Evolutionary conservation across 2,797 vertebrate genomes (phyloP), one percentile per base, ranked within the genome.

Genomic region (Protonibea diacanthus): DNA sequence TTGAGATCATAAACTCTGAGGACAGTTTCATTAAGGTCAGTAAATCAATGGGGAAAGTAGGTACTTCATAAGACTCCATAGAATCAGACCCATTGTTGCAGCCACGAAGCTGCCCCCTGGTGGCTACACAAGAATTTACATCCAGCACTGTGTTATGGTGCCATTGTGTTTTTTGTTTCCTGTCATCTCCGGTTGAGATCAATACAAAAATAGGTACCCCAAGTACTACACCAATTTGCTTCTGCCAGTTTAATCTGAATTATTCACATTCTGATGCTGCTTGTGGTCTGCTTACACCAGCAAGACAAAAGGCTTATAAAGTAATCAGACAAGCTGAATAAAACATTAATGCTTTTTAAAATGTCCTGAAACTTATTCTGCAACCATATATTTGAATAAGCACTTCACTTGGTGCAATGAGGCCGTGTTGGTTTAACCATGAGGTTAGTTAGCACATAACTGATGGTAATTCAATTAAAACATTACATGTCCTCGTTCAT

Each of bases 381-480:
- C 21, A 38, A 10, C 20, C 1, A 5, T 1, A 20, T 5, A 51
- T 51, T 2, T 21, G 27, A 65, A 63, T 21, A 11, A 4, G 20
- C 2, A 47, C 68, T 78, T 82, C 71, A 71, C 65, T 18, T 14
- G 1, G 44, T 69, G 71, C 74, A 88, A 79, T 72, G 62, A 81
- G 65, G 48, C 29, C 5, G 2, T 20, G 68, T 18, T 67, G 64
- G 57, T 82, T 83, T 83, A 84, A 83, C 86, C 78, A 74, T 6
- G 60, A 73, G 84, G 78, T 91, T 86, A 18, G 88, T 88, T 88
- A 88, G 86, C 27, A 53, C 62, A 64, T 69, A 62, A 23, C 63
- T 78, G 86, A 88, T 73, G 70, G 78, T 82, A 84, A 90, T 91
- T 87, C 87, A 91, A 91, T 91, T 87, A 84, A 85, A 86, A 74